phyloP scores from a whole-genome alignment of 1,140 invertebrate genomes.

The Drosophila lacteicornis region DNA sequence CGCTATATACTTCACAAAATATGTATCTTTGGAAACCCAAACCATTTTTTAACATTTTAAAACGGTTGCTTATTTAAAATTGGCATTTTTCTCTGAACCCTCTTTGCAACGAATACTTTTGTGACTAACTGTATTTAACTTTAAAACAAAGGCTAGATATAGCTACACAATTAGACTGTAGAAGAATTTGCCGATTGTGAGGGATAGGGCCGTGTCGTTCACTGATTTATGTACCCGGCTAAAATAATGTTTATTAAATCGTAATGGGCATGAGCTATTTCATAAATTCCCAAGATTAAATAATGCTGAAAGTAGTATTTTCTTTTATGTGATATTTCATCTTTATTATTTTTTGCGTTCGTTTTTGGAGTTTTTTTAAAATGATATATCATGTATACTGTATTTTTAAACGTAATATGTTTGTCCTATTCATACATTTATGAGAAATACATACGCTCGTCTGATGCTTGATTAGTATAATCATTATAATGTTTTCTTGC shows the following conservation, averaged over 20 bases:
- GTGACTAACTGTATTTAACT: too few species aligned
- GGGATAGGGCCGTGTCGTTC: too few species aligned
- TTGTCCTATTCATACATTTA: conserved; percentile 55
- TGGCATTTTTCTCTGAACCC: too few species aligned
- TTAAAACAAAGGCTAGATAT: too few species aligned
- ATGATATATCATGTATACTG: conserved; percentile 64
- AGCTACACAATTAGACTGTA: too few species aligned
- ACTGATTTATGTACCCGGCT: too few species aligned
- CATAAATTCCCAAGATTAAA: not conserved
- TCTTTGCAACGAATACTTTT: too few species aligned
- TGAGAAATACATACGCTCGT: conserved; percentile 58
- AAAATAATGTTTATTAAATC: not conserved
- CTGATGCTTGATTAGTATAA: conserved; percentile 57
- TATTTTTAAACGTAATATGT: conserved; percentile 68
- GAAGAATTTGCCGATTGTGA: too few species aligned
- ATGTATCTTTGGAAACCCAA: too few species aligned
- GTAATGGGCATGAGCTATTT: not conserved
- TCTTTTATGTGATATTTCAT: conserved; percentile 45
- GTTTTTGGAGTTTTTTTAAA: conserved; percentile 50
- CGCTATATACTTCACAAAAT: too few species aligned
- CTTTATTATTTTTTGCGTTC: conserved; percentile 62
- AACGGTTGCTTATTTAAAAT: too few species aligned
- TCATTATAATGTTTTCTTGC: conserved; percentile 42
- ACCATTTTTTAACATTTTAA: too few species aligned
- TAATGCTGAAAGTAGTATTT: not conserved